Conservation (phyloP, 2,113 vertebrate genomes). For the Paramisgurnus dabryanus region DNA sequence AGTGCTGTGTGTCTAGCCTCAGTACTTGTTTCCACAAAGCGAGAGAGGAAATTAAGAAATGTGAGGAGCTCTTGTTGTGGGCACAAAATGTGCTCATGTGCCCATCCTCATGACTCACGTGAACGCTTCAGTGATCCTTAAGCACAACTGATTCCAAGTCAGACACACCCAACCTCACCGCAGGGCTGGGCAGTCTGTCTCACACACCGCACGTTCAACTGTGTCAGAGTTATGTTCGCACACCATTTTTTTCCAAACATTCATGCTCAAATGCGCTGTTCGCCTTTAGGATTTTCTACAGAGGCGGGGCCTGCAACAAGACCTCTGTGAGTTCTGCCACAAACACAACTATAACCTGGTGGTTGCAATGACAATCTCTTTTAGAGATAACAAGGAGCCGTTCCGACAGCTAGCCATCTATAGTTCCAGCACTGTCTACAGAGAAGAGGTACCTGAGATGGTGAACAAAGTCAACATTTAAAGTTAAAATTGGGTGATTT, state of each 20-base stretch:
- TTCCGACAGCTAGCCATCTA: constrained; percentile 82
- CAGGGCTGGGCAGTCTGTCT: constrained; percentile 8
- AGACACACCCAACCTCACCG: constrained; percentile 28
- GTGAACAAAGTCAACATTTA: neutral
- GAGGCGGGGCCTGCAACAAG: constrained; percentile 70
- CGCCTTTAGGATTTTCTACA: constrained; percentile 78
- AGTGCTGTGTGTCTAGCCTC: constrained; percentile 1
- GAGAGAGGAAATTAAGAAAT: constrained; percentile 4
- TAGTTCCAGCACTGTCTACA: constrained; percentile 71
- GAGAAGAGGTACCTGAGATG: constrained; percentile 66
- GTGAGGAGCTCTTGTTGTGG: constrained; percentile 22
- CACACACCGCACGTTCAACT: neutral
- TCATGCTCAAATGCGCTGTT: neutral
- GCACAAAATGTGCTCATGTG: constrained; percentile 13
- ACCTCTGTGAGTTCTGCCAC: constrained; percentile 81
- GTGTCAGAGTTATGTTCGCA: too few relatives aligned
- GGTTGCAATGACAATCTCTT: constrained; percentile 86
- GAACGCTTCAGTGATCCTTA: constrained; percentile 29
- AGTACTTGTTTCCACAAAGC: neutral
- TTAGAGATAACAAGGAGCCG: constrained; percentile 74
- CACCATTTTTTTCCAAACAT: too few relatives aligned
- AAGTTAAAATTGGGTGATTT: too few relatives aligned
- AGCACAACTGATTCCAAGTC: neutral
- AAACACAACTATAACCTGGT: constrained; percentile 70
- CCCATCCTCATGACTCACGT: constrained; percentile 28